Conservation (phyloP, 2,888 invertebrate species). For the Caenorhabditis virilis region DNA sequence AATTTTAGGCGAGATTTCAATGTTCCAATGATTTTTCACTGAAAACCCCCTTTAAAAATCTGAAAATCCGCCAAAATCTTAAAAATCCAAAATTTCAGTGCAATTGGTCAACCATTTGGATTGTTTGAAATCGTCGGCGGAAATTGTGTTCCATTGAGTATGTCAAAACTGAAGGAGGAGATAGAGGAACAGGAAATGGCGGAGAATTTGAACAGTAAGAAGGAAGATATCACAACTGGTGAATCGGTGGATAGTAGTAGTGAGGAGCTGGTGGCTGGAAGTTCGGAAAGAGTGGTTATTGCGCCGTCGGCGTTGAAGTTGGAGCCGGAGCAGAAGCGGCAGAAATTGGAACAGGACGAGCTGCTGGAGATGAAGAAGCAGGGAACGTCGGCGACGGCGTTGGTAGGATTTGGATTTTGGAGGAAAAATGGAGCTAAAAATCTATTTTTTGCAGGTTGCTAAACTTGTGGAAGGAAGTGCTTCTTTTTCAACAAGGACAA, state of each 20-base stretch:
- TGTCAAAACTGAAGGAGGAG: conserved; percentile 22
- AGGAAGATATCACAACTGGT: conserved; percentile 2
- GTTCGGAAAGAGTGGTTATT: conserved; percentile 13
- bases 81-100: conserved; percentile 30
- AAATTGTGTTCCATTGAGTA: conserved; percentile 24
- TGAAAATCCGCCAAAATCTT: neutral
- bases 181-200: conserved; percentile 13
- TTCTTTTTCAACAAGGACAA: conserved; percentile 53
- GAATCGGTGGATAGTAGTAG: conserved; percentile 2
- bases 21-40: too few species aligned
- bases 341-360: conserved; percentile 49
- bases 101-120: conserved; percentile 59
- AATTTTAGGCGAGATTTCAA: too few species aligned
- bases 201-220: neutral
- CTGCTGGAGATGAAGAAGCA: conserved; percentile 53
- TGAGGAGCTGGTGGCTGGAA: conserved; percentile 1
- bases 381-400: conserved; percentile 37
- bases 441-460: too few species aligned
- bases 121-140: conserved; percentile 56
- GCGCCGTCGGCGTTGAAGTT: conserved; percentile 33
- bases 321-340: conserved; percentile 39
- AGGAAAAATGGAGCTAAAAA: too few species aligned
- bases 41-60: too few species aligned
- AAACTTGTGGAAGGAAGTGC: conserved; percentile 60
- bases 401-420: too few species aligned